Base-by-base conservation (phyloP, 1,140 invertebrate genomes). In the Heliconius eleuchia region DNA sequence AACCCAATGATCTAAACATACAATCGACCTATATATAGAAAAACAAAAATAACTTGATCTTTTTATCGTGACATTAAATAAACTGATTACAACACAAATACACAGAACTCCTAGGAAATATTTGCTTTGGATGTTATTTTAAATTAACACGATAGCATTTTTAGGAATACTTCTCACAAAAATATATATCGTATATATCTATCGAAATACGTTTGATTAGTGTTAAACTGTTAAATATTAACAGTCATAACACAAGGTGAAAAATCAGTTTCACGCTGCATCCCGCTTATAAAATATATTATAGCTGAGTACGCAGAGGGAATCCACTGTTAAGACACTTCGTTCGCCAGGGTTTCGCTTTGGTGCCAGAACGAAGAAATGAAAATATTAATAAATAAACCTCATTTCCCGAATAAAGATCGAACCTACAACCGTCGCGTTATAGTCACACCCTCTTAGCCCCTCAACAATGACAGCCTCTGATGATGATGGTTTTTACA, bases 21-120 rank as follows among this genome's bases (percentile, higher is more conserved):
- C 39, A 75, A 75, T 79, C 77, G 81, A 79, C 74, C 77, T 77
- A 82, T 60, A 78, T 78, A 79, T 80, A 71, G 16, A 42, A 79
- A 79, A 74, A 30, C 2, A 78, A 52, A 74, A 66, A 9, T 66
- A 39, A 70, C 50, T 23, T 46, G 70, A 78, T 75, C 37, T 23
- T 23, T 27, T 75, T 74, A 78, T 78, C 77, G 9, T 30, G 52
- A 7, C 18, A 8, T 75, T 60, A 71, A 73, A 79, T 79, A 74
- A 75, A 50, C 8, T 75, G 66, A 57, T 79, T 79, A 71, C 27
- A 23, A 71, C 27, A 23, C 46, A 79, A 37, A 55, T 19, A 71
- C 27, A 19, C 3, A 9, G 8, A 75, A 75, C 7, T 1, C 57
- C 55, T n/a, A 71, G 70, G 46, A 46, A 30, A 70, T 50, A 50